A percentile compares a stretch with the other conserved stretches of the same genome.
phyloP scores from a whole-genome alignment of 2,888 invertebrate genomes.

The Tenodera sinensis region DNA sequence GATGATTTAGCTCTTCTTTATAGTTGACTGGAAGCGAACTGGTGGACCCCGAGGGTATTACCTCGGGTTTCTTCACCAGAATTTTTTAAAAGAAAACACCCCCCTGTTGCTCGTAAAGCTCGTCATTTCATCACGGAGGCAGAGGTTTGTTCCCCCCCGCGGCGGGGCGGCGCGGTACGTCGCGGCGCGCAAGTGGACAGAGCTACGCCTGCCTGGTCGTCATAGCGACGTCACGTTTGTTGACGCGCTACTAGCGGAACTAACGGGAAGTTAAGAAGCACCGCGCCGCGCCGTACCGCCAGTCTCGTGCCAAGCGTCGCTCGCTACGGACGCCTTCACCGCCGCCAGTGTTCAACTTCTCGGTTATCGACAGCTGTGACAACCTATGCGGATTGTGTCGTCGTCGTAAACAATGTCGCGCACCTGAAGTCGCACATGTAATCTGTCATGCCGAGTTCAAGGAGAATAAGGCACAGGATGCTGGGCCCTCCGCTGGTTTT shows the following conservation, averaged over 20 bases:
- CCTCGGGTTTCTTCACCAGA: neutral
- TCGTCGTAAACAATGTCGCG: neutral
- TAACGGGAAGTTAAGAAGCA: neutral
- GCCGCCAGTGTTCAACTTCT: neutral
- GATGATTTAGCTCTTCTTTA: neutral
- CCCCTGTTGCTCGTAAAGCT: neutral
- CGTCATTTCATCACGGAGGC: neutral
- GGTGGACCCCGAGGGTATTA: neutral
- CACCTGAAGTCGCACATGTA: neutral
- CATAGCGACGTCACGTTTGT: neutral
- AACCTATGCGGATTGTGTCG: neutral
- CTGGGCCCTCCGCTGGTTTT: neutral
- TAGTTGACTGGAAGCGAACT: neutral
- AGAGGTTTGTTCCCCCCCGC: neutral
- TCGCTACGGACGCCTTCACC: neutral
- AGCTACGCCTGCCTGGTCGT: neutral
- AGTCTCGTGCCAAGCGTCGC: neutral
- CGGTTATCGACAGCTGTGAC: neutral
- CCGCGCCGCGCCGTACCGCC: too few species aligned
- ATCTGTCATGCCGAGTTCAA: neutral
- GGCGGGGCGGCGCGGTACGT: too few species aligned
- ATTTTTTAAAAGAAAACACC: neutral
- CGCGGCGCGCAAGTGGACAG: neutral
- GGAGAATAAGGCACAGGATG: neutral
- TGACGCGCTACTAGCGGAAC: neutral